Base-by-base conservation (phyloP, 2,888 invertebrate species). In the Iselma pallidipennis region DNA sequence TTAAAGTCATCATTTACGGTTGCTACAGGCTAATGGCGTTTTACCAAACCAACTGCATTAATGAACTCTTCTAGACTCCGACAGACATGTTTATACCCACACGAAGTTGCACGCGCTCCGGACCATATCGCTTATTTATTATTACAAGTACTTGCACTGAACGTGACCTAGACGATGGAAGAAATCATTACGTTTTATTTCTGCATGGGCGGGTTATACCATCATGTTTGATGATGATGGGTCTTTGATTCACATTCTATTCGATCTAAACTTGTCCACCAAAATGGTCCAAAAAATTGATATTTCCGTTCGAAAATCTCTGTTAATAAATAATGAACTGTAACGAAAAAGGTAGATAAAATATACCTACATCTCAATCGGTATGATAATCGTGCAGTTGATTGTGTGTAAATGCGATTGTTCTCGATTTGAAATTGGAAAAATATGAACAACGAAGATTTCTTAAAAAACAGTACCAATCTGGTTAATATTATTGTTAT, bases 51-150 rank as follows among this genome's bases (percentile, higher is more conserved):
- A 76, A 78, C 78, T 80, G 80, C 80, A 79, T 80, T 80, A 80
- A 80, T 80, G 80, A 80, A 80, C 80, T 80, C 78, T 75, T 80
- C 80, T 77, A 78, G 76, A 80, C 73, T 75, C 79, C 73, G 76
- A 79, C 79, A 76, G 80, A 78, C 79, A 80, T 80, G 78, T 80
- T 80, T 80, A 80, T 80, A 76, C 77, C 78, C 78, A 79, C 80
- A 79, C 77, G 75, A 76, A 78, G 74, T 76, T 79, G 80, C 80
- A 80, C 80, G 80, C 80, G 79, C 78, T 80, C 71, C 77, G 76
- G 77, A 79, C 80, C 80, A 80, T 80, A 80, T 80, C 80, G 80
- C 76, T 79, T 80, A 80, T 80, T 80, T 80, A 80, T 80, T 78
- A 75, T 76, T 80, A 76, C 80, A 76, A 77, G 78, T 79, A 75